These are phyloP conservation scores for Copidosoma aretas DNA, from an alignment of 2,888 invertebrate genomes.

Conservation along the genomic window DNA sequence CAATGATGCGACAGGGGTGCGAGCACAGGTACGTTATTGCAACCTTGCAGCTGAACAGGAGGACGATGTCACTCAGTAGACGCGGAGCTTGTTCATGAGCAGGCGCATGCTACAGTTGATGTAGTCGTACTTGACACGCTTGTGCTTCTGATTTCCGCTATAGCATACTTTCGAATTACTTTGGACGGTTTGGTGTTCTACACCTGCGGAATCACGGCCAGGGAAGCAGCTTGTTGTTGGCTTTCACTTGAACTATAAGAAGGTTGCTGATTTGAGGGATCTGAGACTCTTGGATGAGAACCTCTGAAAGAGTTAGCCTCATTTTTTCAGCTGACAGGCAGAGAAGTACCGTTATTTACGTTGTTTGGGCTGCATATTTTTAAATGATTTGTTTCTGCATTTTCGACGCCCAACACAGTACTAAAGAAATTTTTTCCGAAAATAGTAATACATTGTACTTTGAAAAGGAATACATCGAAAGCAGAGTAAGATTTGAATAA, in stretches of 20 bases:
- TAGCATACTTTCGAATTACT: constrained; percentile 49
- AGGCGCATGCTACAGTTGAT: constrained; percentile 71
- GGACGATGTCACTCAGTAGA: constrained; percentile 75
- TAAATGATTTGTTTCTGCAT: no score
- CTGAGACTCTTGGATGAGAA: neutral
- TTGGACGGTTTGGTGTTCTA: constrained; percentile 32
- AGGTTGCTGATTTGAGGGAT: neutral
- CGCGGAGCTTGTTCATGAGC: constrained; percentile 68
- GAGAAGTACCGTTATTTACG: no score
- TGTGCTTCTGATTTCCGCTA: constrained; percentile 50
- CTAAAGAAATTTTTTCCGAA: no score
- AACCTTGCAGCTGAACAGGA: constrained; percentile 73
- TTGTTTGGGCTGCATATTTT: no score
- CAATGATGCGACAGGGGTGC: constrained; percentile 59
- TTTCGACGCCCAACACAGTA: no score
- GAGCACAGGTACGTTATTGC: constrained; percentile 67
- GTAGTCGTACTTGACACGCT: constrained; percentile 66
- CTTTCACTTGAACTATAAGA: neutral
- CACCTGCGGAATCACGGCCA: constrained; percentile 25
- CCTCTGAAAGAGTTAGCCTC: neutral
- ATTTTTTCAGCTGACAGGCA: constrained; percentile 9
- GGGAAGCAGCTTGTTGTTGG: neutral
- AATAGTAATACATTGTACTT: no score
- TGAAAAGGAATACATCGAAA: no score
- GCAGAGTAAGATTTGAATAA: no score